These are phyloP conservation scores for Callorhinus ursinus DNA, from an alignment of 2,113 vertebrate species.

Conservation along the genomic window DNA sequence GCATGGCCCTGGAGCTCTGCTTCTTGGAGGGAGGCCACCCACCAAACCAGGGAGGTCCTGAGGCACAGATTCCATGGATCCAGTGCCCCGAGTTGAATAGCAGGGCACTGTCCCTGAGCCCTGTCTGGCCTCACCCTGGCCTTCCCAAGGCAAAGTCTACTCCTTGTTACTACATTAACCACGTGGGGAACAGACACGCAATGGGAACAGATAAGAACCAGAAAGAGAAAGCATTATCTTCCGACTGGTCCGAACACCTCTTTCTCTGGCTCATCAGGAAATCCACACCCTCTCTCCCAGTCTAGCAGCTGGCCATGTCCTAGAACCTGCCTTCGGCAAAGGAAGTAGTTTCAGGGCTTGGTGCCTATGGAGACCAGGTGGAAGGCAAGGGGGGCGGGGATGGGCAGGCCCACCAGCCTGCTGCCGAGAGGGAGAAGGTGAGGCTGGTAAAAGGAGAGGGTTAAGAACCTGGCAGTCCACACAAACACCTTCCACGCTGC, in stretches of 20 bases:
- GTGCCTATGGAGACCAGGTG: fast-evolving
- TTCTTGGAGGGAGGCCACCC: no score
- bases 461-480: constrained; percentile 61
- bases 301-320: neutral
- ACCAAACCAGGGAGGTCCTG: no score
- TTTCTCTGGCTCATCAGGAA: neutral
- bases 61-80: neutral
- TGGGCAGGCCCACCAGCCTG: neutral
- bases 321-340: neutral
- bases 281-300: neutral
- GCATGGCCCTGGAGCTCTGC: neutral
- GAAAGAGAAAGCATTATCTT: neutral
- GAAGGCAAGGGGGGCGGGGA: fast-evolving
- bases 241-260: neutral
- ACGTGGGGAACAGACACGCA: neutral
- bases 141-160: neutral
- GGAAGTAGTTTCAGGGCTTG: neutral
- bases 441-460: constrained; percentile 54
- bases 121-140: neutral
- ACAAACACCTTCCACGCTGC: constrained; percentile 8
- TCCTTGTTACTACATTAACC: neutral
- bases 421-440: fast-evolving
- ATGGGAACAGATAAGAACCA: neutral
- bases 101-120: neutral
- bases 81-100: neutral